phyloP scores from a whole-genome alignment of 2,797 vertebrate species.

The Poeciliopsis infans region DNA sequence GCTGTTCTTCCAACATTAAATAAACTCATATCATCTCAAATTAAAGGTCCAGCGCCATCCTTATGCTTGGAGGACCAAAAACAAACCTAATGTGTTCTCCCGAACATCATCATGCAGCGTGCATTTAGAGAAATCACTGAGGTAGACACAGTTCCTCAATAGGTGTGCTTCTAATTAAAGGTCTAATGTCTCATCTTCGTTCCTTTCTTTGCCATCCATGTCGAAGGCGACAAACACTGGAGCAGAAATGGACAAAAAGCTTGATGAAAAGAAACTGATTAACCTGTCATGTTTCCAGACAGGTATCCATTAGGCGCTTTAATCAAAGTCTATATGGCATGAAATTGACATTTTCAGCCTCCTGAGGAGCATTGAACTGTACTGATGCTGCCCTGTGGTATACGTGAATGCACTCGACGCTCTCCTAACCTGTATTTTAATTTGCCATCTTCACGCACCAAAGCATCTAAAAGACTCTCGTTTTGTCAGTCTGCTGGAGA shows the following conservation, averaged over 20 bases:
- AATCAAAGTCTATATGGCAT: conserved; percentile 81
- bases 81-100: conserved; percentile 44
- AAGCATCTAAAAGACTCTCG: conserved; percentile 40
- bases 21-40: conserved; percentile 41
- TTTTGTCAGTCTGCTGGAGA: conserved; percentile 22
- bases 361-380: conserved; percentile 57
- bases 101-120: conserved; percentile 44
- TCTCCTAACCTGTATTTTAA: conserved; percentile 50
- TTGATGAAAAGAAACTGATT: conserved; percentile 76
- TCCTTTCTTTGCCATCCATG: conserved; percentile 45
- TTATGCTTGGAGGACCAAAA: conserved; percentile 43
- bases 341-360: conserved; percentile 82
- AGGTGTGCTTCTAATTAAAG: conserved; percentile 67
- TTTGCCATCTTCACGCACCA: conserved; percentile 48
- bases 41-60: conserved; percentile 46
- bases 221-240: conserved; percentile 51
- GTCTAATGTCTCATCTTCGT: conserved; percentile 68
- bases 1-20: conserved; percentile 37
- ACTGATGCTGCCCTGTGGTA: conserved; percentile 43
- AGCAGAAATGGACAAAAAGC: conserved; percentile 69
- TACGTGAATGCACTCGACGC: conserved; percentile 43
- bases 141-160: conserved; percentile 50
- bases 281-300: conserved; percentile 78
- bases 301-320: conserved; percentile 81
- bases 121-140: conserved; percentile 60